These are phyloP conservation scores for Microplitis manilae DNA, from an alignment of 2,888 invertebrate species.

Conservation along the genomic window DNA sequence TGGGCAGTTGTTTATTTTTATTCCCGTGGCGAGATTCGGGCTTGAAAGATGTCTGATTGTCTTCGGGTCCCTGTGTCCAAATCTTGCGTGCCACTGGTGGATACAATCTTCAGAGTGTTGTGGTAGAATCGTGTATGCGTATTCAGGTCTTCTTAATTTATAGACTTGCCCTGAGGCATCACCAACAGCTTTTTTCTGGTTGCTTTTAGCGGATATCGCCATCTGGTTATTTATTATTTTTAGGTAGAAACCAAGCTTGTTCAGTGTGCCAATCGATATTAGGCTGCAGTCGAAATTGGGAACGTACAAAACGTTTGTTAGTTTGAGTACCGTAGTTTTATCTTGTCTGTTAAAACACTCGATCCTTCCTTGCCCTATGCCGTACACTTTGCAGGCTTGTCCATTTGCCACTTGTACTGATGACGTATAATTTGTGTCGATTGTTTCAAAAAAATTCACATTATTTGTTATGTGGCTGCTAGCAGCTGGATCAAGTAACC, in stretches of 20 bases:
- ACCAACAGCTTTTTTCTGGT: constrained; percentile 8
- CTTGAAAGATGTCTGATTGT: constrained; percentile 30
- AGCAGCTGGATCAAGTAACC: no score
- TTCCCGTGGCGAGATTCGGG: constrained; percentile 27
- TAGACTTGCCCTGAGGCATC: background rate
- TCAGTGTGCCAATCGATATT: constrained; percentile 32
- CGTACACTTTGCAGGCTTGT: no score
- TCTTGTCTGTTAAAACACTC: no score
- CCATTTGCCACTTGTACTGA: no score
- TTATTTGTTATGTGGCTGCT: no score
- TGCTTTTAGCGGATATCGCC: background rate
- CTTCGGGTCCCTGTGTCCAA: constrained; percentile 43
- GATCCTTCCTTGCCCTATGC: no score
- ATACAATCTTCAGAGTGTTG: constrained; percentile 29
- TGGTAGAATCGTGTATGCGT: background rate
- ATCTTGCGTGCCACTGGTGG: constrained; percentile 42
- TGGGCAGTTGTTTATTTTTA: constrained; percentile 37
- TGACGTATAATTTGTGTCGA: no score
- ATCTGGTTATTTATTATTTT: constrained; percentile 10
- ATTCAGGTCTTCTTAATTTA: background rate
- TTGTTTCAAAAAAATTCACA: no score
- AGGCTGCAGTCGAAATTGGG: constrained; percentile 27
- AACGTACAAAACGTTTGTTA: constrained; percentile 16
- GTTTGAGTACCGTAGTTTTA: no score
- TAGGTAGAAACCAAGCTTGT: constrained; percentile 27